Conservation (phyloP, 2,113 vertebrate species). For the Sylvia atricapilla region DNA sequence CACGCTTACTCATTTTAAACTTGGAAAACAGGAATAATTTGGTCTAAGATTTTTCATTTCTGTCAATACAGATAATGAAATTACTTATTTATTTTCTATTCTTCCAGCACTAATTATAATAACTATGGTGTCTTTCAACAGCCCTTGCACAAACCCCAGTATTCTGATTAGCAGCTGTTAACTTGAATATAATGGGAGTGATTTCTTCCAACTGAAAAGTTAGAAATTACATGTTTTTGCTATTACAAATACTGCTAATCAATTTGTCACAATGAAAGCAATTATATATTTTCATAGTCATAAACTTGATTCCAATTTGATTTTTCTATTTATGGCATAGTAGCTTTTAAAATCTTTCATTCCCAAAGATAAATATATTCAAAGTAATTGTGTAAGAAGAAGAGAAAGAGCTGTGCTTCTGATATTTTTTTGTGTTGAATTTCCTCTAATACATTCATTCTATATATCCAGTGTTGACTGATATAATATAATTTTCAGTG, state of each 20-base stretch:
- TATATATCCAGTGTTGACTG: not conserved
- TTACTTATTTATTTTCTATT: slow-evolving; percentile 41
- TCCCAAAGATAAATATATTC: not conserved
- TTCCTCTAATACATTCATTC: not conserved
- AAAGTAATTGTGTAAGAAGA: not conserved
- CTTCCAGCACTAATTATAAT: slow-evolving; percentile 20
- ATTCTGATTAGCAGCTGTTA: not conserved
- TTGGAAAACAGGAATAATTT: slow-evolving; percentile 50
- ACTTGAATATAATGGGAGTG: not conserved
- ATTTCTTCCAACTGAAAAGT: not conserved
- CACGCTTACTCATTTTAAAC: slow-evolving; percentile 21
- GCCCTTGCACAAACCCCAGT: not conserved
- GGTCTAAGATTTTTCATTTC: slow-evolving; percentile 50
- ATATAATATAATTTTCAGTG: not conserved
- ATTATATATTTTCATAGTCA: not conserved
- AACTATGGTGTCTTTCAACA: not conserved
- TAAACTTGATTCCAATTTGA: not conserved
- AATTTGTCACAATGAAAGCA: not conserved
- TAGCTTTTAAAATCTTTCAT: not conserved
- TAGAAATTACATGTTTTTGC: not conserved
- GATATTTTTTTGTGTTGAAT: not conserved
- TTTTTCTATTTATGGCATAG: not conserved
- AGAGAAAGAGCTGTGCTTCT: not conserved
- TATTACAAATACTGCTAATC: not conserved
- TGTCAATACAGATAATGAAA: slow-evolving; percentile 14